Evolutionary conservation across 2,888 invertebrate species (phyloP), one percentile per base, ranked within the genome.

Genomic region (Drymonia ruficornis): DNA sequence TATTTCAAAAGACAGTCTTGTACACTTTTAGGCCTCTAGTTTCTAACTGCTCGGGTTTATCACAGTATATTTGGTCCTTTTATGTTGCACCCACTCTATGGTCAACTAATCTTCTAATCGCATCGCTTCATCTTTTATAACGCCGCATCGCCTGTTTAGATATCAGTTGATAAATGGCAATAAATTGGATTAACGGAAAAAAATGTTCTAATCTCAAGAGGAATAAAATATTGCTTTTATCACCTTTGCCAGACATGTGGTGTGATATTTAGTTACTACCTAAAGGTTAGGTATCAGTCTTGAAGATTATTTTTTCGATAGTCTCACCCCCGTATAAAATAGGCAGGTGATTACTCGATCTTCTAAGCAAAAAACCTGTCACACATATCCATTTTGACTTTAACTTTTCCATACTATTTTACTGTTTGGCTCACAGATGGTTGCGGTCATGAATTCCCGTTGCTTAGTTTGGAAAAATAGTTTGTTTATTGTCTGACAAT

Each of bases 131-230:
- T 59, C 55, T 65, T 67, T 56, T 52, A 47, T 55, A 52, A 50
- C 67, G 58, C 65, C 55, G 63, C 47, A 49, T 15, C 34, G 49
- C 56, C 52, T 65, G 57, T 50, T 56, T 52, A 53, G 63, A 61
- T 50, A 40, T 9, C 23, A 34, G 15, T 13, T 44, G 50, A 57
- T 49, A 64, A 54, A 34, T 19, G 18, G 40, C 11, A 50, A 18
- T 53, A 19, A 50, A 0, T 59, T 0, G 13, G 18, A n/a, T 44
- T 42, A 50, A 9, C n/a, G 42, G 45, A n/a, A 34, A 43, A 48
- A 15, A 38, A 28, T 23, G 2, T 58, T 51, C 36, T 56, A 53
- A 62, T 48, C 38, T 52, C n/a, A 11, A 40, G 40, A 40, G 2
- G 19, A 36, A 49, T 43, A 51, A 15, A 15, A 42, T 19, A 42